Evolutionary conservation across 2,113 vertebrate genomes (phyloP).

Genomic region (Tenebrosternarchus preto): DNA sequence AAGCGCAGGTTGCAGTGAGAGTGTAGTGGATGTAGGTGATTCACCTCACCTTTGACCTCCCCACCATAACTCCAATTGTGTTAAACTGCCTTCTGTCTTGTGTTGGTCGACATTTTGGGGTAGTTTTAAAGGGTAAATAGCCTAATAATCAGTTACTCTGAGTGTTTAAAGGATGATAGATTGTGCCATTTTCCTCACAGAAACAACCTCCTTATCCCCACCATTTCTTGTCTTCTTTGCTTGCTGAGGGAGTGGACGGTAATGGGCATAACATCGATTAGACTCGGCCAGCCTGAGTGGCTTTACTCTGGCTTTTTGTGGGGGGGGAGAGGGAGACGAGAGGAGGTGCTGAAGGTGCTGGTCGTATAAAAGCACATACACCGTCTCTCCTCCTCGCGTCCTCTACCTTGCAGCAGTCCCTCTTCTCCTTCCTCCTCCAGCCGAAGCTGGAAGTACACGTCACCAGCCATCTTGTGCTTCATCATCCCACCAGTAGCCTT

Average conservation of each 20-base stretch:
- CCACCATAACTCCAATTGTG: neutral
- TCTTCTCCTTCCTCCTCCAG: neutral
- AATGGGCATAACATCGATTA: slow-evolving; percentile 35
- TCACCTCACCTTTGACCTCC: slow-evolving; percentile 44
- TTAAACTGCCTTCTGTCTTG: slow-evolving; percentile 12
- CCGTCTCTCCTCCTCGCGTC: no score
- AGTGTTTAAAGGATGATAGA: slow-evolving; percentile 26
- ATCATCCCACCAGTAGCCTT: neutral
- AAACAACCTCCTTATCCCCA: slow-evolving; percentile 39
- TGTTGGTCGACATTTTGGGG: slow-evolving; percentile 28
- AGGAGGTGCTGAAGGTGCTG: no score
- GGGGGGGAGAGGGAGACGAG: no score
- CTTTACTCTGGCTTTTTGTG: neutral
- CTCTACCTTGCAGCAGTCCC: no score
- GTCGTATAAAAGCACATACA: no score
- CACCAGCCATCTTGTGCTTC: neutral
- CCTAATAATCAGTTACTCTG: slow-evolving; percentile 30
- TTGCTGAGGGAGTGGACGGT: slow-evolving; percentile 9
- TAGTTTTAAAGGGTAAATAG: slow-evolving; percentile 28
- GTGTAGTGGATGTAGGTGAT: neutral
- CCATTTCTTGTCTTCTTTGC: slow-evolving; percentile 21
- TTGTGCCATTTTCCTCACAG: slow-evolving; percentile 27
- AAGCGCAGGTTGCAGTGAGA: neutral
- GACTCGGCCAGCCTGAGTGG: neutral
- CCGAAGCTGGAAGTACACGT: neutral